Conservation (phyloP, 2,888 invertebrate genomes). For the Mythimna lalbum region DNA sequence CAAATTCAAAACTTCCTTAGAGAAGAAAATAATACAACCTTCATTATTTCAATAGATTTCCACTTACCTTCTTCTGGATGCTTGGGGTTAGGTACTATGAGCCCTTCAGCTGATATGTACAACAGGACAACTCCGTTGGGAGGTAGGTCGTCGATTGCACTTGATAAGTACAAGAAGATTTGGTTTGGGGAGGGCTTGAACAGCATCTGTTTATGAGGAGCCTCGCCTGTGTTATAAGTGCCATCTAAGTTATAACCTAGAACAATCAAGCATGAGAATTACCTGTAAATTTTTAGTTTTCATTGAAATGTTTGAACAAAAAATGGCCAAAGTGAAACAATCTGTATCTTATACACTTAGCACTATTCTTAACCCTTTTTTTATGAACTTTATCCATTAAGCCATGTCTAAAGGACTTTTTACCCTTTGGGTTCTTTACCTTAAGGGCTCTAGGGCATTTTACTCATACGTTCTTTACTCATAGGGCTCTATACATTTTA, state of each 20-base stretch:
- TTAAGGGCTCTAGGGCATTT: neutral
- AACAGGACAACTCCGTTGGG: slow-evolving; percentile 97
- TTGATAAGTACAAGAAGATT: slow-evolving; percentile 97
- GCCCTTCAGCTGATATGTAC: slow-evolving; percentile 98
- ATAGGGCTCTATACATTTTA: no score
- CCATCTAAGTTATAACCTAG: slow-evolving; percentile 61
- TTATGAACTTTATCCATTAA: neutral
- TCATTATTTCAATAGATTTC: neutral
- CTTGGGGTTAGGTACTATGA: slow-evolving; percentile 94
- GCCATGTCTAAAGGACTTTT: neutral
- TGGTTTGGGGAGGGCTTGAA: slow-evolving; percentile 98
- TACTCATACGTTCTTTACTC: neutral
- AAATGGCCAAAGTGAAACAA: neutral
- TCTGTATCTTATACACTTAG: no score
- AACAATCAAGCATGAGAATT: slow-evolving; percentile 49
- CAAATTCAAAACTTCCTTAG: neutral
- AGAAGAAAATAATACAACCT: neutral
- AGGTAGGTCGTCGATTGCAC: slow-evolving; percentile 98
- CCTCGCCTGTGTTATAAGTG: slow-evolving; percentile 76
- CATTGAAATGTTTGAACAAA: neutral
- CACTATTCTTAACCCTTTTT: neutral
- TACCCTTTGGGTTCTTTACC: neutral
- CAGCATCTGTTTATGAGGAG: slow-evolving; percentile 98
- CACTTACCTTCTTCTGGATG: slow-evolving; percentile 96
- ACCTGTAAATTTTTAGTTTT: neutral